These are phyloP conservation scores for Beroe forskalii DNA, from an alignment of 37 sponge, comb jelly and placozoan genomes.

Conservation along the genomic window DNA sequence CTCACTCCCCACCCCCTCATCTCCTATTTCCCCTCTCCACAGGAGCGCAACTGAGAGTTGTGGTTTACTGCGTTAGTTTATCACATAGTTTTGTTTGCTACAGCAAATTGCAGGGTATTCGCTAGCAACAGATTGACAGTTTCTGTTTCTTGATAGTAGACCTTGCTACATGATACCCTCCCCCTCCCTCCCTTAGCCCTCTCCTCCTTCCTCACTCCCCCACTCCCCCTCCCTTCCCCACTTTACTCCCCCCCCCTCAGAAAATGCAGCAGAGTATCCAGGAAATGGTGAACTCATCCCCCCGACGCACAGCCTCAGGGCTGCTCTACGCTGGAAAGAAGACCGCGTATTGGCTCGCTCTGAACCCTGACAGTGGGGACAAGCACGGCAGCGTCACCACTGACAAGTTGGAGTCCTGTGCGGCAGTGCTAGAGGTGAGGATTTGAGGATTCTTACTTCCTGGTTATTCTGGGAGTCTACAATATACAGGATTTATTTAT, in stretches of 20 bases:
- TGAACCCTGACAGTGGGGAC: conserved; percentile 19
- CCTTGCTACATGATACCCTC: conserved; percentile 60
- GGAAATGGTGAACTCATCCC: neutral
- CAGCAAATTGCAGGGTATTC: conserved; percentile 30
- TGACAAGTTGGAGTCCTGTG: neutral
- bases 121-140: conserved; percentile 65
- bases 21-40: no score
- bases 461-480: no score
- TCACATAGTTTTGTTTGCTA: conserved; percentile 58
- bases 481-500: no score
- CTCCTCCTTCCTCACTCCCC: no score
- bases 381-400: conserved; percentile 1
- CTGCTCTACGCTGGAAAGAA: conserved; percentile 33
- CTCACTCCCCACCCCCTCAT: no score
- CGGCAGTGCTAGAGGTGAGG: neutral
- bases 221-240: no score
- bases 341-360: conserved; percentile 6
- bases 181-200: no score
- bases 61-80: neutral
- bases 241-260: conserved; percentile 15
- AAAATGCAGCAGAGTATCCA: neutral
- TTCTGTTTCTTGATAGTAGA: conserved; percentile 66
- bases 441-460: no score
- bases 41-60: conserved; percentile 65
- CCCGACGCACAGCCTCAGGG: neutral